phyloP scores from a whole-genome alignment of 2,797 vertebrate species.

The Myotis findleyi region DNA sequence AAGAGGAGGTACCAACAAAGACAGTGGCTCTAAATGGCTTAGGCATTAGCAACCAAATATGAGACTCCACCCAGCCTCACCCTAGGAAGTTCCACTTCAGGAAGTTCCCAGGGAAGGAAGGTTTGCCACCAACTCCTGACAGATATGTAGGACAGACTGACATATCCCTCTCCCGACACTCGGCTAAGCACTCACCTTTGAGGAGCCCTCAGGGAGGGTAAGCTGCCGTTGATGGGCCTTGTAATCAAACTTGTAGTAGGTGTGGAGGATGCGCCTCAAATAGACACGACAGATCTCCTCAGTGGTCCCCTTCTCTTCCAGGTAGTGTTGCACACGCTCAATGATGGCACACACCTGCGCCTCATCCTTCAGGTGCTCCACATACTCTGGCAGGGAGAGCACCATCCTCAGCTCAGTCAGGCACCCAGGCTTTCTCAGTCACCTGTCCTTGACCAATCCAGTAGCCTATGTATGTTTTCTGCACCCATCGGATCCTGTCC shows the following conservation, averaged over 20 bases:
- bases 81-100: background rate
- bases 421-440: background rate
- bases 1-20: background rate
- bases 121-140: background rate
- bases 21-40: background rate
- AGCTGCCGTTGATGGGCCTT: conserved; percentile 93
- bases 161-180: background rate
- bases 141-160: fast-evolving
- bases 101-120: background rate
- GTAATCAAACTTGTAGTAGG: conserved; percentile 98
- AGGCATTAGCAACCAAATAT: background rate
- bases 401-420: background rate
- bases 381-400: conserved; percentile 89
- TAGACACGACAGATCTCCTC: conserved; percentile 95
- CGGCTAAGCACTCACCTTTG: conserved; percentile 60
- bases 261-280: conserved; percentile 94
- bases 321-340: conserved; percentile 91
- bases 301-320: conserved; percentile 93
- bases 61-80: background rate
- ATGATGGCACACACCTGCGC: conserved; percentile 92
- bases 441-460: background rate
- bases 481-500: background rate
- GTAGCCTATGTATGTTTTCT: background rate
- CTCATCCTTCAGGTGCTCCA: conserved; percentile 95
- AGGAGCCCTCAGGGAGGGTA: conserved; percentile 87